Evolutionary conservation across 2,888 invertebrate species (phyloP), one percentile per base, ranked within the genome.

Genomic region (Nemurella pictetii): DNA sequence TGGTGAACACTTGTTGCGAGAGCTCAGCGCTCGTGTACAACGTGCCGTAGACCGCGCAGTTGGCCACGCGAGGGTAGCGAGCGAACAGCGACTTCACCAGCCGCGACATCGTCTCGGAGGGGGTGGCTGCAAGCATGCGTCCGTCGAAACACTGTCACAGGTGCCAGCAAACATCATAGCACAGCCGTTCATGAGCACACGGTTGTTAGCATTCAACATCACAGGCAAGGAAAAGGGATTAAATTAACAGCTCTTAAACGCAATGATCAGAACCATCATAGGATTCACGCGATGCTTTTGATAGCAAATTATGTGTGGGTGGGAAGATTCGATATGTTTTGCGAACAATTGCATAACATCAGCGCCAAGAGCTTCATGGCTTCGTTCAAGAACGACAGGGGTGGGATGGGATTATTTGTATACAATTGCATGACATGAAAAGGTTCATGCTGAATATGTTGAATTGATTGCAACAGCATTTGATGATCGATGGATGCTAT

Each of bases 11-110:
- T 90, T 97, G 97, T 89, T 96, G 96, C 0, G 95, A 94, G 85
- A 95, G 92, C 89, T 96, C 96, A 0, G 97, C 96, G 3, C 94
- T 94, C 0, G 94, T 93, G 89, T 95, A 96, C 87, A 96, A 93
- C 0, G 93, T 92, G 4, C 95, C 96, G 89, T 96, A 96, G 55
- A 96, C 93, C 1, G 93, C 89, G 1, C 92, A 92, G 88, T 93
- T 93, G 25, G 91, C 89, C 55, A 91, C 83, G 29, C 92, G 88
- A 1, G 92, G 92, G 87, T 92, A 89, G 84, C 90, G 90, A 80
- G 89, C 88, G 87, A 92, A 91, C 36, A 87, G 92, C 72, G 87
- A 85, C 78, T 88, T 87, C 12, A 89, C 86, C 28, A 85, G 28
- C 35, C 85, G 83, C 83, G 84, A 84, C 80, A 87, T 83, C 32